A percentile compares a stretch with the other conserved stretches of the same genome.
Evolutionary conservation across 2,888 invertebrate species (phyloP).

Genomic region (Tuta absoluta): DNA sequence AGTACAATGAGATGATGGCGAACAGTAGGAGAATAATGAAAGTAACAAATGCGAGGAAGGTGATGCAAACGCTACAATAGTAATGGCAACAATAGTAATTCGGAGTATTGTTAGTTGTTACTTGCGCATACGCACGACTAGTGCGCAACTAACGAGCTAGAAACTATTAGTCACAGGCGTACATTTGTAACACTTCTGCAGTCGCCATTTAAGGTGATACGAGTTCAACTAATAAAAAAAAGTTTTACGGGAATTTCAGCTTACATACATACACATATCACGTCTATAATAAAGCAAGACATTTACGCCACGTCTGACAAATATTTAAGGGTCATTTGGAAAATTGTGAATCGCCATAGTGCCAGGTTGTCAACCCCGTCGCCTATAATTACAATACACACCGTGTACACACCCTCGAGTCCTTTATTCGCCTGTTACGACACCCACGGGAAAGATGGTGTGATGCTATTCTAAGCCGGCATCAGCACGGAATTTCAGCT

Average conservation of each 20-base stretch:
- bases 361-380: no score
- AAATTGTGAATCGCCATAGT: no score
- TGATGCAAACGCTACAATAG: conserved; percentile 10
- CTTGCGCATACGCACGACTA: background rate
- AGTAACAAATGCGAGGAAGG: conserved; percentile 19
- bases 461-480: no score
- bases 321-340: no score
- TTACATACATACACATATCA: no score
- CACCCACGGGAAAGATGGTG: no score
- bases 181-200: background rate
- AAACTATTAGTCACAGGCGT: background rate
- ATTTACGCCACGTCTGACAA: no score
- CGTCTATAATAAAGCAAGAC: no score
- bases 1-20: background rate
- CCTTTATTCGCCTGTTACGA: no score
- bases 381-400: no score
- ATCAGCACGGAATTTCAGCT: conserved; percentile 1
- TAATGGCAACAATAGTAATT: conserved; percentile 11
- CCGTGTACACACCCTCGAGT: no score
- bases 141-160: background rate
- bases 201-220: background rate
- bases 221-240: background rate
- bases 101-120: conserved; percentile 9
- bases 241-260: background rate
- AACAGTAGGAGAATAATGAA: background rate